Conservation (phyloP, 2,888 invertebrate genomes). For the Netelia inedita region DNA sequence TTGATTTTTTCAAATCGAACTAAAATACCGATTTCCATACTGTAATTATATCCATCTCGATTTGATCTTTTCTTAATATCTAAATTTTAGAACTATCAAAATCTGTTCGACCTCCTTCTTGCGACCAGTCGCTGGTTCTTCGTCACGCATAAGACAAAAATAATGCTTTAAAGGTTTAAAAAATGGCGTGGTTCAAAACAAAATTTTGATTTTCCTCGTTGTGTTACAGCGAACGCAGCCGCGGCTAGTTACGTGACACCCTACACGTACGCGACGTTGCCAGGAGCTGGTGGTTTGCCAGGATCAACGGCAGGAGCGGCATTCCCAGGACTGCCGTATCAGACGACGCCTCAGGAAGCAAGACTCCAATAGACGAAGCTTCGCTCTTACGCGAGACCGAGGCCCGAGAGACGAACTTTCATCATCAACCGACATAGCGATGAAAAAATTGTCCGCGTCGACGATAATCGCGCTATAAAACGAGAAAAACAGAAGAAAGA, state of each 20-base stretch:
- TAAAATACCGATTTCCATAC: background rate
- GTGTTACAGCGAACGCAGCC: slow-evolving; percentile 84
- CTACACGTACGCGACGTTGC: slow-evolving; percentile 90
- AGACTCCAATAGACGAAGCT: slow-evolving; percentile 88
- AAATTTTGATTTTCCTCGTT: slow-evolving; percentile 50
- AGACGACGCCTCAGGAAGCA: slow-evolving; percentile 90
- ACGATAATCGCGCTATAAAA: slow-evolving; percentile 52
- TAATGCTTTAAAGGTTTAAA: slow-evolving; percentile 2
- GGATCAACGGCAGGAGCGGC: slow-evolving; percentile 86
- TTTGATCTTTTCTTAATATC: too few species aligned
- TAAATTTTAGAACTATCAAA: too few species aligned
- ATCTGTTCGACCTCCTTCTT: slow-evolving; percentile 18
- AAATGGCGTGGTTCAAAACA: background rate
- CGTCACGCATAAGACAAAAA: slow-evolving; percentile 22
- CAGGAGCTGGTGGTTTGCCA: slow-evolving; percentile 87
- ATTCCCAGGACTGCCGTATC: slow-evolving; percentile 89
- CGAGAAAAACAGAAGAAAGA: background rate
- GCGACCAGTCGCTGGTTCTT: slow-evolving; percentile 45
- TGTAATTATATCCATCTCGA: background rate
- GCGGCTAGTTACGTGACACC: slow-evolving; percentile 91
- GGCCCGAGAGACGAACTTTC: slow-evolving; percentile 34
- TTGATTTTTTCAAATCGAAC: background rate
- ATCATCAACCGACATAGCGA: slow-evolving; percentile 24
- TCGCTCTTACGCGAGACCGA: background rate
- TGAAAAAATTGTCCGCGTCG: slow-evolving; percentile 25